Conservation (phyloP, 2,797 vertebrate genomes). For the Ibycter americanus region DNA sequence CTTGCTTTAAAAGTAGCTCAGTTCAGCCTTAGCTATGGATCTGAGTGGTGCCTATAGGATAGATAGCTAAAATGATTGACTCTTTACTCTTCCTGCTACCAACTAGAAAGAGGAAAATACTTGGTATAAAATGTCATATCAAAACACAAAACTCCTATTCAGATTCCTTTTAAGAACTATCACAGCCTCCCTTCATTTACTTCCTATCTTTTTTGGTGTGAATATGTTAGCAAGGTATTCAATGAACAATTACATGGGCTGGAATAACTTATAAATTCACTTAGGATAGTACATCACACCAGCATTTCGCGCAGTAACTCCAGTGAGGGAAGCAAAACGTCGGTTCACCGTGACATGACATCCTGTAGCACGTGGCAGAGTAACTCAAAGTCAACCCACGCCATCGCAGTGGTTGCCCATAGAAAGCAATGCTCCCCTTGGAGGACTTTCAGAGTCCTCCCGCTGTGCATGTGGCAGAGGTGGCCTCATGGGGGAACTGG, state of each 20-base stretch:
- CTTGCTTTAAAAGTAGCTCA: neutral
- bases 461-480: too few relatives aligned
- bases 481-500: fast-evolving
- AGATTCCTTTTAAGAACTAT: neutral
- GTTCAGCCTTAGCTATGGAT: neutral
- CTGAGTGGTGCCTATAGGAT: neutral
- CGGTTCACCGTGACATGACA: neutral
- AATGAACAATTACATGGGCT: neutral
- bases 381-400: neutral
- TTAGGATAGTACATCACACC: neutral
- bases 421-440: neutral
- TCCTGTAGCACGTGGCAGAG: neutral
- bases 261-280: neutral
- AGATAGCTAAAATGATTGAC: neutral
- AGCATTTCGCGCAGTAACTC: neutral
- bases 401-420: neutral
- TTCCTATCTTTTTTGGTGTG: neutral
- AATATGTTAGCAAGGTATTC: neutral
- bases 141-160: neutral
- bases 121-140: neutral
- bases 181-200: neutral
- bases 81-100: neutral
- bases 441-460: neutral
- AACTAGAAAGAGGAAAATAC: neutral
- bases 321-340: neutral